phyloP scores from a whole-genome alignment of 2,888 invertebrate genomes.

The Ophraella communa region DNA sequence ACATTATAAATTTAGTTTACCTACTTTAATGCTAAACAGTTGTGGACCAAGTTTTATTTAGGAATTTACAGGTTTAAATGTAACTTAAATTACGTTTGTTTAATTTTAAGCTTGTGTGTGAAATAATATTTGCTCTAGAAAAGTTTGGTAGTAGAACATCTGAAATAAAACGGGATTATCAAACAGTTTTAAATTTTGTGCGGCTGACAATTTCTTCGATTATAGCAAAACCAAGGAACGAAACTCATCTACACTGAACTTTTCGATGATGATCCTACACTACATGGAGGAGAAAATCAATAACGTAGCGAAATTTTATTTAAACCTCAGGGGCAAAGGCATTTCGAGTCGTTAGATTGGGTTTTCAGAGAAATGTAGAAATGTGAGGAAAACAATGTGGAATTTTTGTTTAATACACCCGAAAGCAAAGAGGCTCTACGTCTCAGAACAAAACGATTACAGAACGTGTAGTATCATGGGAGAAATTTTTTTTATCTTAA shows the following conservation, averaged over 20 bases:
- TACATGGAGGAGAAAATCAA: constrained; percentile 18
- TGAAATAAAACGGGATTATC: not conserved
- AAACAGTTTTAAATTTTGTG: not conserved
- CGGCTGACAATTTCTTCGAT: not conserved
- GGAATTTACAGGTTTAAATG: too few species aligned
- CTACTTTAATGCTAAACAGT: too few species aligned
- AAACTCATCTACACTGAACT: not conserved
- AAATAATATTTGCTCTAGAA: too few species aligned
- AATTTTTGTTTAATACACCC: constrained; percentile 22
- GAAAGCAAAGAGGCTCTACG: constrained; percentile 19
- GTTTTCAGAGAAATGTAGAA: constrained; percentile 20
- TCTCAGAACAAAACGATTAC: constrained; percentile 20
- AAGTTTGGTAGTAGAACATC: too few species aligned
- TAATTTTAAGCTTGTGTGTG: too few species aligned
- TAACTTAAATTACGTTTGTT: too few species aligned
- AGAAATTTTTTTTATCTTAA: constrained; percentile 20
- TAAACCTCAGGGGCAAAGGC: constrained; percentile 23
- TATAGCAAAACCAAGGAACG: not conserved
- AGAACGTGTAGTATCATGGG: constrained; percentile 19
- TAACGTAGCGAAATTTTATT: constrained; percentile 21
- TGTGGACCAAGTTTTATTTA: too few species aligned
- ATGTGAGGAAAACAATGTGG: constrained; percentile 25
- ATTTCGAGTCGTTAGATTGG: constrained; percentile 23
- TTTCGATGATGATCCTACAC: constrained; percentile 12
- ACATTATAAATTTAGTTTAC: too few species aligned